Evolutionary conservation across 2,888 invertebrate genomes (phyloP), one percentile per base, ranked within the genome.

Genomic region (Pterostichus madidus): DNA sequence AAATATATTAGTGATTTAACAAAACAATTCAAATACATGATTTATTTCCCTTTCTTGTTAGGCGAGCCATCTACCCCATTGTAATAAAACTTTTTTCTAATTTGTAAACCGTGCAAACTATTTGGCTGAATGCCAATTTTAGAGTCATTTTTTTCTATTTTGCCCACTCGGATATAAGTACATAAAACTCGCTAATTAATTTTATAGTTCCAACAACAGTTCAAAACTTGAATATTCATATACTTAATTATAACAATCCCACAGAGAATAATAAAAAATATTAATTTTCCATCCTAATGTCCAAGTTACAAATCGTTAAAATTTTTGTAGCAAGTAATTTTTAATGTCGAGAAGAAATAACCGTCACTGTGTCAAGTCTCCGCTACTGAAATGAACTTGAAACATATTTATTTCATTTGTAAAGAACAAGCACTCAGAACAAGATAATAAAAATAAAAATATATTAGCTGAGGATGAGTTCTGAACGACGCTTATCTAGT

Each of bases 361-460:
- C 64, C 8, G 64, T 35, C 31, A 61, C 15, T 35, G 0, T 6
- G 64, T 35, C 59, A 31, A 49, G 49, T 64, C 31, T 2, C 75
- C 0, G 75, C 75, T 75, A 49, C 75, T 52, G 52, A 75, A 52
- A 31, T 52, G 52, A 75, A 31, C 49, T 49, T 46, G 32, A 32
- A 24, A n/a, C 8, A 31, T 75, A 75, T 75, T 75, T 75, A 75
- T 75, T 64, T 75, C 32, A 49, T 49, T 75, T 31, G 52, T 49
- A 49, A 52, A 52, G 75, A 17, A 52, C 24, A 11, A 52, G 75
- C 75, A 75, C 75, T 52, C 75, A 32, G 52, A 75, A 52, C 75
- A 75, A 75, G 75, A 75, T 75, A 75, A 75, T 75, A 75, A 75
- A 75, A 75, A 75, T 75, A 75, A 75, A 75, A 49, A 75, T 75